phyloP scores from a whole-genome alignment of 2,888 invertebrate genomes.

The Branchellion lobata region DNA sequence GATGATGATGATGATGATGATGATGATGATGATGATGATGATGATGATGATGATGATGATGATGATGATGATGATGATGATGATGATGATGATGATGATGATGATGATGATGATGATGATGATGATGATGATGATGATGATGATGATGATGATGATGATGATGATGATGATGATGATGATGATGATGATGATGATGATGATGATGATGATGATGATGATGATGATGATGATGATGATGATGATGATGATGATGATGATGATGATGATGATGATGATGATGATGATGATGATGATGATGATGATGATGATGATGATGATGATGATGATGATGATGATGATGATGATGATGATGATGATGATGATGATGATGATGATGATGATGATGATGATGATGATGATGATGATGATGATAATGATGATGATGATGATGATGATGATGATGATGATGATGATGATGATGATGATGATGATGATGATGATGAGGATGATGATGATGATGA shows the following conservation, averaged over 20 bases:
- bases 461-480: constrained; percentile 8
- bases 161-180: constrained; percentile 5
- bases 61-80: not conserved
- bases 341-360: not conserved
- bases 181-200: not conserved
- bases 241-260: not conserved
- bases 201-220: constrained; percentile 3
- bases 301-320: constrained; percentile 12
- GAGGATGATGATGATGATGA: constrained; percentile 2
- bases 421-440: constrained; percentile 18
- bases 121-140: not conserved
- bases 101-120: not conserved
- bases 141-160: not conserved
- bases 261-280: not conserved
- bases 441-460: not conserved
- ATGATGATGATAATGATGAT: not conserved
- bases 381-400: constrained; percentile 20
- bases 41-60: constrained; percentile 5
- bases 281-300: constrained; percentile 8
- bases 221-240: not conserved
- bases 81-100: constrained; percentile 3
- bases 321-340: constrained; percentile 28
- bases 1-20: not conserved
- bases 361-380: not conserved
- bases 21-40: not conserved